These are phyloP conservation scores for Xenopus laevis DNA, from an alignment of 2,113 vertebrate genomes.

Conservation along the genomic window DNA sequence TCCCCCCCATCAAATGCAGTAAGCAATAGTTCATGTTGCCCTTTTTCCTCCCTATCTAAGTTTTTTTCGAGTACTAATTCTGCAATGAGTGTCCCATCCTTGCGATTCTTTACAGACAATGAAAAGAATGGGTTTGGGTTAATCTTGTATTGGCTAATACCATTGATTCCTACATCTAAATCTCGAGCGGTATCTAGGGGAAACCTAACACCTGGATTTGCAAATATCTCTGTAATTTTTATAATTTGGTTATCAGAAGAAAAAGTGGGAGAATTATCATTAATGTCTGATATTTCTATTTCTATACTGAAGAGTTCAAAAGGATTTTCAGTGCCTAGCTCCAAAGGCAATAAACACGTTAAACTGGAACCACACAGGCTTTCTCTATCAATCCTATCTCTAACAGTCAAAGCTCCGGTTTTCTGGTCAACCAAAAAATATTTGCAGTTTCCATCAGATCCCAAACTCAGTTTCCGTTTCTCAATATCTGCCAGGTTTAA, in stretches of 20 bases:
- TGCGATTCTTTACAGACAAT: constrained; percentile 66
- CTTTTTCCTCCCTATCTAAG: no score
- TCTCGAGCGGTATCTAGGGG: constrained; percentile 70
- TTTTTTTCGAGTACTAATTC: no score
- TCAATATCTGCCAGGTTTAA: constrained; percentile 67
- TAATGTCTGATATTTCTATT: constrained; percentile 57
- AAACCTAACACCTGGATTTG: constrained; percentile 60
- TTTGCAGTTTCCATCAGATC: constrained; percentile 63
- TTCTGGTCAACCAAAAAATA: constrained; percentile 62
- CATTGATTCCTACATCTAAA: constrained; percentile 68
- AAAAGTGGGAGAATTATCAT: constrained; percentile 74
- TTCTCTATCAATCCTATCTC: constrained; percentile 69
- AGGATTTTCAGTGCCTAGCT: constrained; percentile 69
- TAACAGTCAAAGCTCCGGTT: constrained; percentile 64
- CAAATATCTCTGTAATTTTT: constrained; percentile 63
- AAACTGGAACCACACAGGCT: constrained; percentile 64
- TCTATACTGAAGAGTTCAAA: constrained; percentile 65
- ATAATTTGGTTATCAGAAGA: constrained; percentile 56
- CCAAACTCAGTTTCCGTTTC: constrained; percentile 63
- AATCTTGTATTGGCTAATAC: constrained; percentile 64
- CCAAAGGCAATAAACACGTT: constrained; percentile 65
- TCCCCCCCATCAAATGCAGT: no score
- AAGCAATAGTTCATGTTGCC: no score
- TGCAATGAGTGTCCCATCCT: no score
- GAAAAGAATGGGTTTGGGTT: constrained; percentile 64